Evolutionary conservation across 2,888 invertebrate genomes (phyloP).

Genomic region (Harmothoe impar): DNA sequence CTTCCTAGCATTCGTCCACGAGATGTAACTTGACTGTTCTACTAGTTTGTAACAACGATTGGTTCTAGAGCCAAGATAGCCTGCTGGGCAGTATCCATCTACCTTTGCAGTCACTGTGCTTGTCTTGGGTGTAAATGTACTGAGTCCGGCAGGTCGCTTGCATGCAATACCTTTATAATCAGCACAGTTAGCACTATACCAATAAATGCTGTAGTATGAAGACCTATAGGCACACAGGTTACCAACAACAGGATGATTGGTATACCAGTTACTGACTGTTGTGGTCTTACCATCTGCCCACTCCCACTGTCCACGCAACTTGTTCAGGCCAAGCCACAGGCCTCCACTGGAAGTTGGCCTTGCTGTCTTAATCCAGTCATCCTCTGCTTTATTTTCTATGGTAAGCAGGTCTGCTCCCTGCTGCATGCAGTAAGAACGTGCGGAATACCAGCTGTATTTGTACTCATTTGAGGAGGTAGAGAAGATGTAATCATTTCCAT

Average conservation of each 20-base stretch:
- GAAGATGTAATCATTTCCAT: constrained; percentile 39
- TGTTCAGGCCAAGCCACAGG: constrained; percentile 38
- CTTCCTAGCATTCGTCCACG: neutral
- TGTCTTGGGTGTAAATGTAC: constrained; percentile 15
- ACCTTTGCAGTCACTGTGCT: neutral
- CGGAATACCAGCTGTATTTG: neutral
- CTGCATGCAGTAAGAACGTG: constrained; percentile 4
- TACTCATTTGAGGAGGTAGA: neutral
- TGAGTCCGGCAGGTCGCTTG: neutral
- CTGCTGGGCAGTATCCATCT: constrained; percentile 18
- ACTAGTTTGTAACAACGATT: neutral
- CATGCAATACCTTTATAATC: neutral
- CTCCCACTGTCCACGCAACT: neutral
- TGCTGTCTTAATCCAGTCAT: constrained; percentile 15
- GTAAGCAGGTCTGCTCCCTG: constrained; percentile 23
- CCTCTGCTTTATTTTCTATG: constrained; percentile 28
- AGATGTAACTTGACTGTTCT: neutral
- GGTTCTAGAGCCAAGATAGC: neutral
- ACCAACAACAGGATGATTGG: neutral
- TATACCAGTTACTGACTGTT: neutral
- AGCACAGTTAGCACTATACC: neutral
- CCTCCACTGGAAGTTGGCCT: neutral
- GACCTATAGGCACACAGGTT: constrained; percentile 27
- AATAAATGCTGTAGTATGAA: neutral
- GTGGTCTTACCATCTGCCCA: constrained; percentile 24